Base-by-base conservation (phyloP, 2,888 invertebrate species). In the Dilophus febrilis region DNA sequence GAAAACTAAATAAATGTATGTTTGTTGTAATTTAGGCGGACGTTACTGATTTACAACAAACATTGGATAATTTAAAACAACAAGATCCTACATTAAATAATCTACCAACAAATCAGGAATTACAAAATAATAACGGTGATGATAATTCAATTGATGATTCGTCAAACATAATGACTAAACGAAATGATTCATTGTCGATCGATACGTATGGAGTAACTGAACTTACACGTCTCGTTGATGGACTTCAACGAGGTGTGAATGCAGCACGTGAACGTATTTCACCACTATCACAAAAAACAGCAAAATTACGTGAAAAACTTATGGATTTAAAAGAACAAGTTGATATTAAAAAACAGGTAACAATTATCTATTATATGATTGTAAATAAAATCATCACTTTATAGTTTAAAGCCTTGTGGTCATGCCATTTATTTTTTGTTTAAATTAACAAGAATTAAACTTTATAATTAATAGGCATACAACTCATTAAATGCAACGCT, bases 21-120 rank as follows among this genome's bases (percentile, higher is more conserved):
- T n/a, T n/a, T n/a, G n/a, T n/a, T n/a, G n/a, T 6, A 22, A 22
- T 22, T 6, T 22, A 22, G 22, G 37, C 83, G 1, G 88, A 90
- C 60, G 69, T 72, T 27, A 82, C 82, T 10, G 74, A 86, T 32
- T 62, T 87, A 32, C 68, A 74, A 12, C 68, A 86, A 43, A 85
- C 87, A 0, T 62, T 78, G 41, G 80, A 83, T 52, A 76, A 87
- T 38, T 65, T 90, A 33, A 69, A 71, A 45, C 66, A 71, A 35
- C 66, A 63, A 35, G 69, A 70, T 45, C 67, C 68, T 2, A 67
- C 68, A 2, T 56, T 68, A 3, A 66, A 68, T 53, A 61, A 66
- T 56, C 53, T 67, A 5, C 40, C 45, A 40, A 17, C 37, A 2
- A 14, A 14, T 17, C 4, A 14, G 3, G 33, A 14, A 14, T 16